Percentiles rank a stretch among this genome's conserved stretches.
phyloP scores from a whole-genome alignment of 1,140 invertebrate genomes.

The Apocrypta bakeri region DNA sequence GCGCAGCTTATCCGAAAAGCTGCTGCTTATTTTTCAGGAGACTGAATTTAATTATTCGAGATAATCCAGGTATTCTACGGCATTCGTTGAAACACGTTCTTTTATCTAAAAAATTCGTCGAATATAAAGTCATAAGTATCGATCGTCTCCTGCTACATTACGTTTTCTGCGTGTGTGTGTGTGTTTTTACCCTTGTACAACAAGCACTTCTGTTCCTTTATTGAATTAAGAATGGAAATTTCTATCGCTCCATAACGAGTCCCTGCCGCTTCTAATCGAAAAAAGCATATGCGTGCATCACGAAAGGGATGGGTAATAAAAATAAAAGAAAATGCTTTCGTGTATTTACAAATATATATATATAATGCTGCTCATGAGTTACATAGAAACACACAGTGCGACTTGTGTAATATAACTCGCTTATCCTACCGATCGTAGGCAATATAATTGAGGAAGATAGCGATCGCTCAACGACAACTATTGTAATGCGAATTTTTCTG shows the following conservation, averaged over 20 bases:
- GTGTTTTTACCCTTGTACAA: too few species aligned
- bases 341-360: too few species aligned
- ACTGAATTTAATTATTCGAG: neutral
- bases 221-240: constrained; percentile 12
- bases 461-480: neutral
- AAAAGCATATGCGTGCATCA: neutral
- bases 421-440: neutral
- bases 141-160: neutral
- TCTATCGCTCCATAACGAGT: neutral
- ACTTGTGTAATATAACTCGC: constrained; percentile 13
- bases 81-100: neutral
- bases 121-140: neutral
- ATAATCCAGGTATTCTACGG: neutral
- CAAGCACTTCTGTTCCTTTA: neutral
- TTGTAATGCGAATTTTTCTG: neutral
- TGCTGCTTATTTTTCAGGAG: neutral
- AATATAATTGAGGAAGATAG: constrained; percentile 10
- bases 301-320: neutral
- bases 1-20: neutral
- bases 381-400: neutral
- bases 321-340: neutral
- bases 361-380: neutral
- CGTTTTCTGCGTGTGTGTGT: neutral
- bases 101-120: neutral
- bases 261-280: neutral